phyloP scores from a whole-genome alignment of 2,888 invertebrate genomes.

The Plebejus melissa region DNA sequence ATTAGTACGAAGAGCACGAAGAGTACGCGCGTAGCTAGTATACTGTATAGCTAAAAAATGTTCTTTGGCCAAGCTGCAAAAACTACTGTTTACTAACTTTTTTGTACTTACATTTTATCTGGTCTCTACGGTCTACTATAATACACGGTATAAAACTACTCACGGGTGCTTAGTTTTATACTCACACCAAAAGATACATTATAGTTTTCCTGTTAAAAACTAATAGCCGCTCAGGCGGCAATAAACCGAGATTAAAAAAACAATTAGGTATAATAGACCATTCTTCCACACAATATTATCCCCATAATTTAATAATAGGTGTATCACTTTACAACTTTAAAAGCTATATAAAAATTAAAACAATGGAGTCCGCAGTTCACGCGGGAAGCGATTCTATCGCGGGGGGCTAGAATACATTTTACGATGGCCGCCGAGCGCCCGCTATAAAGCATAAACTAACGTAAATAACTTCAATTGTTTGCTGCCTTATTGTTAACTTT shows the following conservation, averaged over 20 bases:
- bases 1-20: too few species aligned
- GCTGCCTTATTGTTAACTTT: conserved; percentile 80
- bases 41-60: not conserved
- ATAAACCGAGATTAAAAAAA: not conserved
- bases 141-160: too few species aligned
- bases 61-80: too few species aligned
- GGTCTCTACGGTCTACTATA: too few species aligned
- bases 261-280: not conserved
- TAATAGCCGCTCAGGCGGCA: not conserved
- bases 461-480: conserved; percentile 81
- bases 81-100: not conserved
- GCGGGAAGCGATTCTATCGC: not conserved
- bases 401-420: conserved; percentile 46
- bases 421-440: conserved; percentile 51
- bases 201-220: not conserved
- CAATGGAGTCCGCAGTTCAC: not conserved
- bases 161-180: not conserved
- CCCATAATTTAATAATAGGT: conserved; percentile 12
- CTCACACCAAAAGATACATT: not conserved
- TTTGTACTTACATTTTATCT: not conserved
- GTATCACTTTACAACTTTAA: conserved; percentile 9
- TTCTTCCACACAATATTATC: not conserved
- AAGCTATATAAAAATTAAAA: conserved; percentile 10
- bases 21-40: not conserved
- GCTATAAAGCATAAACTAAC: conserved; percentile 69